phyloP scores from a whole-genome alignment of 92 coral and sea anemone genomes.

The Actinernus sp. region DNA sequence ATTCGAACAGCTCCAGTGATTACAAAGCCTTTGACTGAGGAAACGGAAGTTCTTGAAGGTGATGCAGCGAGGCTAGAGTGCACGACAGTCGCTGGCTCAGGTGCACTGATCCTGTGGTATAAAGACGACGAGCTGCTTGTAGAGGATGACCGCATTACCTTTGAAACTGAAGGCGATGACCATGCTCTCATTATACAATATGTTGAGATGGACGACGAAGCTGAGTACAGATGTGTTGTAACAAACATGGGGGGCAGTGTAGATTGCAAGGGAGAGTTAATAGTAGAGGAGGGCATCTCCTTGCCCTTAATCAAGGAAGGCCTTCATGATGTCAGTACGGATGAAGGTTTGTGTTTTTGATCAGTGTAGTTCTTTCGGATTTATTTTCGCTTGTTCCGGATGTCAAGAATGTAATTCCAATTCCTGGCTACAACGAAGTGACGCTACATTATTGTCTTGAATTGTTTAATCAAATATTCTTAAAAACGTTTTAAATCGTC shows the following conservation, averaged over 20 bases:
- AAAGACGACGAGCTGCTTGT: conserved; percentile 77
- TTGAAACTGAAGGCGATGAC: conserved; percentile 71
- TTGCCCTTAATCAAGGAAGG: conserved; percentile 89
- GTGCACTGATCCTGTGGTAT: conserved; percentile 77
- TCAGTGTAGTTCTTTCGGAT: too few relatives aligned
- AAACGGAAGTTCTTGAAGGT: conserved; percentile 87
- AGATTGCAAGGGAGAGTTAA: conserved; percentile 68
- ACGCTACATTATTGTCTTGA: too few relatives aligned
- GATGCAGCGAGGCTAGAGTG: conserved; percentile 83
- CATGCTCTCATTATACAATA: conserved; percentile 75
- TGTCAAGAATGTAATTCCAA: too few relatives aligned
- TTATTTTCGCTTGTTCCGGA: background rate
- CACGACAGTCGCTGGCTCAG: conserved; percentile 72
- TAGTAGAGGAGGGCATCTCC: conserved; percentile 91
- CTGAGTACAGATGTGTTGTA: conserved; percentile 83
- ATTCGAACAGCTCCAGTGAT: conserved; percentile 63
- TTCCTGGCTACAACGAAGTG: too few relatives aligned
- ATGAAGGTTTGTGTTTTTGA: conserved; percentile 28
- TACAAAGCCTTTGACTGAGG: conserved; percentile 70
- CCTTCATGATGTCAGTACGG: conserved; percentile 57
- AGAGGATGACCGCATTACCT: conserved; percentile 75
- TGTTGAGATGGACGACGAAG: conserved; percentile 88
- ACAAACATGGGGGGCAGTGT: conserved; percentile 75
- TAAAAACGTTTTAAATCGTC: too few relatives aligned
- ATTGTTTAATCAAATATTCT: too few relatives aligned